Conservation (phyloP, 2,888 invertebrate genomes). For the Ormyrus thymus region DNA sequence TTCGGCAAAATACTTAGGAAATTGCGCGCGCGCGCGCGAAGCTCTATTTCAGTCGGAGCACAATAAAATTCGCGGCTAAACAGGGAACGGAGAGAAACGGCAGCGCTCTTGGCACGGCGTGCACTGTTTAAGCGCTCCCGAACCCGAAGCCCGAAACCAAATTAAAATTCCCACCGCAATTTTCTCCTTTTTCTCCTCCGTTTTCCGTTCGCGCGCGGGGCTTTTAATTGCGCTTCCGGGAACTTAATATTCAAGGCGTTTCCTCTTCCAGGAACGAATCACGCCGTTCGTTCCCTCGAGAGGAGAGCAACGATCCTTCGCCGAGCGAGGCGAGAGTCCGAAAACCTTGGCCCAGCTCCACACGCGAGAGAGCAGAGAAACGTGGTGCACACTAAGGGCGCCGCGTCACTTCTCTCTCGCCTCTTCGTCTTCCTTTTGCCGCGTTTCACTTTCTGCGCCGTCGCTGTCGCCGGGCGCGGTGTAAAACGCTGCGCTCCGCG, state of each 20-base stretch:
- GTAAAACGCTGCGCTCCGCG: too few species aligned
- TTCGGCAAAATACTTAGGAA: background rate
- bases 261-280: conserved; percentile 43
- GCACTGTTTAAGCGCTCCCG: too few species aligned
- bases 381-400: background rate
- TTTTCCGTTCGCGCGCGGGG: conserved; percentile 6
- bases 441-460: background rate
- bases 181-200: background rate
- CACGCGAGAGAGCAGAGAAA: background rate
- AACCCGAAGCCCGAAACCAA: background rate
- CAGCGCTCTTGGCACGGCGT: too few species aligned
- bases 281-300: background rate
- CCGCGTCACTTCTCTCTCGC: background rate
- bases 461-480: background rate
- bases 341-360: conserved; percentile 51
- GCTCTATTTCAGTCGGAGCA: too few species aligned
- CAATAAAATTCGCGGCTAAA: too few species aligned
- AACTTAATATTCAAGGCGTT: conserved; percentile 42
- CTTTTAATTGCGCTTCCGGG: conserved; percentile 48
- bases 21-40: too few species aligned
- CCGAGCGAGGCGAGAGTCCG: background rate
- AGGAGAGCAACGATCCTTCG: background rate
- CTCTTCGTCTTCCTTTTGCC: background rate
- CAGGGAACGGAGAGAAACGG: too few species aligned
- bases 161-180: conserved; percentile 16